Conservation (phyloP, 2,797 vertebrate species). For the Arnoldichthys spilopterus region DNA sequence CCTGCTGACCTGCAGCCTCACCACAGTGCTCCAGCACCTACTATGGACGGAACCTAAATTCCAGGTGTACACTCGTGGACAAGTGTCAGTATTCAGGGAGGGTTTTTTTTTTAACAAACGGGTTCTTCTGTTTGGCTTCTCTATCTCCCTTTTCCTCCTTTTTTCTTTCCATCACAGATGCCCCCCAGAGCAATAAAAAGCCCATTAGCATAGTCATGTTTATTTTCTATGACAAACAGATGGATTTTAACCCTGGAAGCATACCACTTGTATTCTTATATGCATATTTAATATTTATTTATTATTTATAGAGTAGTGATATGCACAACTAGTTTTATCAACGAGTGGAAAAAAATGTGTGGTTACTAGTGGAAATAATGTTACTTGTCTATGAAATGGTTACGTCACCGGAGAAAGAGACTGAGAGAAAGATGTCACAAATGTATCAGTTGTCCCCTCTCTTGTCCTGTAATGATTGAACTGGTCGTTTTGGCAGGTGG, state of each 20-base stretch:
- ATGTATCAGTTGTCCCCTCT: constrained; percentile 39
- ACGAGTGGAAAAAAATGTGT: constrained; percentile 73
- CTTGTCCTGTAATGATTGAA: constrained; percentile 53
- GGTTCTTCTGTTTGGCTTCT: constrained; percentile 41
- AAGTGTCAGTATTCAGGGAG: constrained; percentile 60
- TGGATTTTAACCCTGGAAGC: constrained; percentile 69
- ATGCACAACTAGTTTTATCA: constrained; percentile 79
- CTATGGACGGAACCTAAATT: constrained; percentile 87
- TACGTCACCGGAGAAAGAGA: constrained; percentile 39
- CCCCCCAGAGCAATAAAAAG: constrained; percentile 57
- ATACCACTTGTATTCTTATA: constrained; percentile 76
- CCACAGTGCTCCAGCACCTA: constrained; percentile 96
- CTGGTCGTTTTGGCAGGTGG: constrained; percentile 51
- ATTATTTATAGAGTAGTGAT: constrained; percentile 79
- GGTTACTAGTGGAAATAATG: constrained; percentile 53
- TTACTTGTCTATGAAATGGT: constrained; percentile 47
- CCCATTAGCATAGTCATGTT: constrained; percentile 41
- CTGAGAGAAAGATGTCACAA: constrained; percentile 25
- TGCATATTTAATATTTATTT: constrained; percentile 79
- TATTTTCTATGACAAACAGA: constrained; percentile 46
- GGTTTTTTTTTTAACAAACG: constrained; percentile 33
- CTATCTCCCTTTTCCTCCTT: constrained; percentile 22
- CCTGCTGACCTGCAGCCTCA: constrained; percentile 98
- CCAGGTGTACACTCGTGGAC: constrained; percentile 76
- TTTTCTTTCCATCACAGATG: constrained; percentile 21